Evolutionary conservation across 1,140 invertebrate species (phyloP).

Genomic region (Calliphora vicina): DNA sequence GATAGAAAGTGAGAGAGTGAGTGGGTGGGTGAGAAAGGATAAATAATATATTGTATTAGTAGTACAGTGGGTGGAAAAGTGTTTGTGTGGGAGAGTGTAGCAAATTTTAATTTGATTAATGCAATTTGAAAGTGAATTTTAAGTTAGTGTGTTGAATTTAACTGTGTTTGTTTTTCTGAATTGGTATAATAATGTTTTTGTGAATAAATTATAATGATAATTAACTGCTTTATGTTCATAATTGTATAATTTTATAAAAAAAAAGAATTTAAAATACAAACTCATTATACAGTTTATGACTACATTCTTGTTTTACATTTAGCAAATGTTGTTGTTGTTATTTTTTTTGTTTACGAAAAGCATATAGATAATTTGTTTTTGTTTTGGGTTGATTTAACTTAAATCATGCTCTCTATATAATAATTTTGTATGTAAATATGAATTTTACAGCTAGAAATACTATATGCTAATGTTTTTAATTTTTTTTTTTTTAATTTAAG

Average conservation of each 20-base stretch:
- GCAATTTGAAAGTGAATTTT: not conserved
- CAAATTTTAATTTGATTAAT: not conserved
- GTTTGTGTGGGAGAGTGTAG: not conserved
- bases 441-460: slow-evolving; percentile 13
- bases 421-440: not conserved
- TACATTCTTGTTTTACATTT: not conserved
- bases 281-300: too few species aligned
- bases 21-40: not conserved
- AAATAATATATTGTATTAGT: not conserved
- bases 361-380: slow-evolving; percentile 11
- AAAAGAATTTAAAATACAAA: not conserved
- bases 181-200: not conserved
- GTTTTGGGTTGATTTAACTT: not conserved
- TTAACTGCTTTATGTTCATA: too few species aligned
- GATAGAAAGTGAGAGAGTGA: not conserved
- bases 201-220: not conserved
- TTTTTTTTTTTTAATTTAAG: not conserved
- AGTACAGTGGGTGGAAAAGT: not conserved
- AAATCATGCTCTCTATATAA: not conserved
- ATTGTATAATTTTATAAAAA: too few species aligned
- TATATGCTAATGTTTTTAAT: not conserved
- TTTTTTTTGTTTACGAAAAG: slow-evolving; percentile 15
- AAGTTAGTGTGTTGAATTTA: not conserved
- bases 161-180: not conserved
- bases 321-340: not conserved